Evolutionary conservation across 2,888 invertebrate genomes (phyloP).

Genomic region (Platerodrilus igneus): DNA sequence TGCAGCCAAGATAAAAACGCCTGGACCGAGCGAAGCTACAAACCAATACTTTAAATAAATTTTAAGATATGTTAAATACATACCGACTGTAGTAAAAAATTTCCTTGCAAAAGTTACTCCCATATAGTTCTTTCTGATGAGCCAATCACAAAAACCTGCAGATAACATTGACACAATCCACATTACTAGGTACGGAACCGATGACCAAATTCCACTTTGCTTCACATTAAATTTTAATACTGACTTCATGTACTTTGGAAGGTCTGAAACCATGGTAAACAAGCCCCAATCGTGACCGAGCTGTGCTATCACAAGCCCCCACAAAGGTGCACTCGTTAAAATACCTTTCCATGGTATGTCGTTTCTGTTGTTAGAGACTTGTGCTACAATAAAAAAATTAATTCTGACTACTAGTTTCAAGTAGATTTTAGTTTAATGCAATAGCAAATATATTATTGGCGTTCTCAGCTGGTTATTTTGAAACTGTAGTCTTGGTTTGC

Average conservation of each 20-base stretch:
- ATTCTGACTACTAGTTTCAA: neutral
- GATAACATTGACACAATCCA: constrained; percentile 61
- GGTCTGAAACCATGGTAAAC: constrained; percentile 66
- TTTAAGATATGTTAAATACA: constrained; percentile 31
- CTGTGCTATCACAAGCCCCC: constrained; percentile 73
- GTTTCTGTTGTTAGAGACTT: constrained; percentile 5
- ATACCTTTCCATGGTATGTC: constrained; percentile 59
- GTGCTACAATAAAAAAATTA: constrained; percentile 3
- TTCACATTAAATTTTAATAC: constrained; percentile 62
- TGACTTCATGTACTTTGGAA: constrained; percentile 66
- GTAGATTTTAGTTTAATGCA: no score
- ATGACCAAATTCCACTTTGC: constrained; percentile 58
- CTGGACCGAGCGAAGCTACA: constrained; percentile 62
- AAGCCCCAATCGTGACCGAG: constrained; percentile 68
- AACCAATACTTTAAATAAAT: no score
- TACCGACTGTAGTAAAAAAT: constrained; percentile 65
- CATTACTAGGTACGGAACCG: constrained; percentile 63
- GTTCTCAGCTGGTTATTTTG: no score
- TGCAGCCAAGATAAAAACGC: constrained; percentile 58
- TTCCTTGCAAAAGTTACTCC: constrained; percentile 57
- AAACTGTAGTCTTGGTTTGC: no score
- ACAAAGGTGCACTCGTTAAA: constrained; percentile 63
- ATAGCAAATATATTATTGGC: no score
- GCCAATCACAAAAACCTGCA: constrained; percentile 65
- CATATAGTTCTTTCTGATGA: constrained; percentile 57